These are phyloP conservation scores for Enteromius radiatus DNA, from an alignment of 2,797 vertebrate genomes.

Conservation along the genomic window DNA sequence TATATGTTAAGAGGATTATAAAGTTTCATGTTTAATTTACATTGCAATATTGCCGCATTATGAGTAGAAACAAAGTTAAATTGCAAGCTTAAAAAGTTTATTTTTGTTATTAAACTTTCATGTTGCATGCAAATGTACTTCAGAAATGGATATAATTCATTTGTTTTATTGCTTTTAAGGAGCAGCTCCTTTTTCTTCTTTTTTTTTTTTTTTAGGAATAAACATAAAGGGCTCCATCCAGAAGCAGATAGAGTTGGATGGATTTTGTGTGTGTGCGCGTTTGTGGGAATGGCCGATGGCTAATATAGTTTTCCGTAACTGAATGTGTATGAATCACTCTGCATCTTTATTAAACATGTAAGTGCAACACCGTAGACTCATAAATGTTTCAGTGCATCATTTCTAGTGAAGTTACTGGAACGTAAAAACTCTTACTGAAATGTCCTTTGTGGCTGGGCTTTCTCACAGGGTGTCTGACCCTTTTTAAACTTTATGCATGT, in stretches of 20 bases:
- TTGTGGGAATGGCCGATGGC: neutral
- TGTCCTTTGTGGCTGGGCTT: conserved; percentile 21
- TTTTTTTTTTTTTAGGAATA: neutral
- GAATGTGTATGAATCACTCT: conserved; percentile 6
- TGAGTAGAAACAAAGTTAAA: neutral
- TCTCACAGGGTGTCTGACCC: conserved; percentile 38
- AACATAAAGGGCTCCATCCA: neutral
- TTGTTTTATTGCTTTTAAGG: neutral
- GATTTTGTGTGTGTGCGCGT: neutral
- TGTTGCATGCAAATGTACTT: neutral
- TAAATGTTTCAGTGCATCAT: conserved; percentile 55
- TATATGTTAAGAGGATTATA: conserved; percentile 26
- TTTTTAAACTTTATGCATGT: conserved; percentile 36
- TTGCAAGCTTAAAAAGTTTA: neutral
- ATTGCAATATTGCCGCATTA: conserved; percentile 4
- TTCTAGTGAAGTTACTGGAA: conserved; percentile 29
- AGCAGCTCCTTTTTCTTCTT: too few species aligned
- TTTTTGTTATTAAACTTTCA: conserved; percentile 12
- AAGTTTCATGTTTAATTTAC: conserved; percentile 23
- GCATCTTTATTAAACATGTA: conserved; percentile 48
- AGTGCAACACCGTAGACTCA: conserved; percentile 44
- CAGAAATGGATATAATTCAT: neutral
- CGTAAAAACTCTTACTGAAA: conserved; percentile 35
- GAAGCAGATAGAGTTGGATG: neutral
- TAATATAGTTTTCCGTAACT: conserved; percentile 7